Percentiles rank a stretch among this genome's conserved stretches.
phyloP scores from a whole-genome alignment of 2,888 invertebrate genomes.

The Tetragonula carbonaria region DNA sequence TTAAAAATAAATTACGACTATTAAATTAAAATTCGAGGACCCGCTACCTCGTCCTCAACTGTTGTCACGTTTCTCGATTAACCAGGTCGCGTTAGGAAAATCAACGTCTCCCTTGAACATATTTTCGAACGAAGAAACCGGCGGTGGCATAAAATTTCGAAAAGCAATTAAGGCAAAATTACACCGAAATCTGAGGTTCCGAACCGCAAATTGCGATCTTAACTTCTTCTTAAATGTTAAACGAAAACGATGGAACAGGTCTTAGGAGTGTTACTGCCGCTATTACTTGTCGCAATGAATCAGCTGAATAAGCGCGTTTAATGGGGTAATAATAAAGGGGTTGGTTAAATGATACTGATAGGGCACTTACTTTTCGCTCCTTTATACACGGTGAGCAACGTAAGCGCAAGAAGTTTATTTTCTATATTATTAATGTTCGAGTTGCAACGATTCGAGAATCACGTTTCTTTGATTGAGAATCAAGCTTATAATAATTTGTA shows the following conservation, averaged over 20 bases:
- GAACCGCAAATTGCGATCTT: constrained; percentile 41
- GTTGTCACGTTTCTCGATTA: neutral
- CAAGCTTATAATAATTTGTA: too few relatives aligned
- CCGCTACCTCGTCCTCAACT: neutral
- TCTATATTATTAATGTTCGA: too few relatives aligned
- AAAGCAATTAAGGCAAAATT: constrained; percentile 40
- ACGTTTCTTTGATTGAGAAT: too few relatives aligned
- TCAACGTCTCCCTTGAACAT: constrained; percentile 1
- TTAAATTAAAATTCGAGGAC: too few relatives aligned
- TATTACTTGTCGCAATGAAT: constrained; percentile 35
- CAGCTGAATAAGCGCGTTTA: neutral
- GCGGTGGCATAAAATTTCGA: constrained; percentile 18
- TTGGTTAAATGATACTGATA: neutral
- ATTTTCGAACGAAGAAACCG: neutral
- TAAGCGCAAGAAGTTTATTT: too few relatives aligned
- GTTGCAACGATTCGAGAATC: too few relatives aligned
- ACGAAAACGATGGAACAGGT: constrained; percentile 31
- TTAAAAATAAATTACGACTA: too few relatives aligned
- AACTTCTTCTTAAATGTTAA: constrained; percentile 54
- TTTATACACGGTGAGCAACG: neutral
- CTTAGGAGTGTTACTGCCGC: constrained; percentile 25
- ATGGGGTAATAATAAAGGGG: neutral
- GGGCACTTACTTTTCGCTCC: neutral
- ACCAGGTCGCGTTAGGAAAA: neutral
- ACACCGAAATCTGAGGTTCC: constrained; percentile 30